phyloP scores from a whole-genome alignment of 2,888 invertebrate species.

The Chalcosyrphus nemorum region DNA sequence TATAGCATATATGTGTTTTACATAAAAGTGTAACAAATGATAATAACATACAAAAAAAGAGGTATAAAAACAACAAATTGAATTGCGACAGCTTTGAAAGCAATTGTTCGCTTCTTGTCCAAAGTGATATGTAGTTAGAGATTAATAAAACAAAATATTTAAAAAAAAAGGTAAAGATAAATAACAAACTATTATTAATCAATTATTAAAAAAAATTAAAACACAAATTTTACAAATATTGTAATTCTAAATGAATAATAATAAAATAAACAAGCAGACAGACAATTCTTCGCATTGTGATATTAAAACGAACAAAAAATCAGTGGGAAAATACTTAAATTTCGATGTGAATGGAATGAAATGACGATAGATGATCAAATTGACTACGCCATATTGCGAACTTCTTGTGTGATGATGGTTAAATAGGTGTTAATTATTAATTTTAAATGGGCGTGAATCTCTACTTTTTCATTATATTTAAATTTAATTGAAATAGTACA shows the following conservation, averaged over 20 bases:
- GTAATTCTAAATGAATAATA: conserved; percentile 24
- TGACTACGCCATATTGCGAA: conserved; percentile 69
- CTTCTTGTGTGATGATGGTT: conserved; percentile 57
- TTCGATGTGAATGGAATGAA: conserved; percentile 33
- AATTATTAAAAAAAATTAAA: conserved; percentile 49
- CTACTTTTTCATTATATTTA: conserved; percentile 39
- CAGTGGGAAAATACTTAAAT: conserved; percentile 1
- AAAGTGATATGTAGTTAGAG: conserved; percentile 73
- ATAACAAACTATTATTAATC: conserved; percentile 46
- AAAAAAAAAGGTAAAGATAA: conserved; percentile 40
- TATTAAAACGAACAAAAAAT: conserved; percentile 44
- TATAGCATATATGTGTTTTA: conserved; percentile 65
- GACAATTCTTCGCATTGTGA: conserved; percentile 72
- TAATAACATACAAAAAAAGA: conserved; percentile 44
- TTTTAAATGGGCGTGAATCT: conserved; percentile 29
- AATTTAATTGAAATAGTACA: conserved; percentile 57
- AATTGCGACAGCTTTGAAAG: conserved; percentile 69
- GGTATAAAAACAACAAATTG: conserved; percentile 50
- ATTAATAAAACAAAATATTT: conserved; percentile 71
- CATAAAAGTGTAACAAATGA: conserved; percentile 58
- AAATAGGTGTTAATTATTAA: conserved; percentile 43
- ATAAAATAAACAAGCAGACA: conserved; percentile 57
- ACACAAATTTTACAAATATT: conserved; percentile 67
- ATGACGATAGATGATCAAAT: conserved; percentile 32
- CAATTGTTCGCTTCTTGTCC: conserved; percentile 70